These are phyloP conservation scores for Myrmecobius fasciatus DNA, from an alignment of 2,113 vertebrate genomes.

Conservation along the genomic window DNA sequence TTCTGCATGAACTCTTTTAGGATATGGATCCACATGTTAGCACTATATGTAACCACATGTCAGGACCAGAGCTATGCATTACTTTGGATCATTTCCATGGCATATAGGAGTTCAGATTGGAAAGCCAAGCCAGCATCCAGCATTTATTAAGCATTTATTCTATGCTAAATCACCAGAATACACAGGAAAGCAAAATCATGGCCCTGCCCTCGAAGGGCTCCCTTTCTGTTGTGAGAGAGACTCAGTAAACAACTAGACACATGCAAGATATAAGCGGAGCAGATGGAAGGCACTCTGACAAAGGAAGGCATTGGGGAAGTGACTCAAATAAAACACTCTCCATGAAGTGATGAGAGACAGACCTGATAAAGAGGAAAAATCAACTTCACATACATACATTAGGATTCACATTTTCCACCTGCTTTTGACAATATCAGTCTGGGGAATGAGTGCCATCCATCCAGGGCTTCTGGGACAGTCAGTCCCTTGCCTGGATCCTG, in stretches of 20 bases:
- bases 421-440: background rate
- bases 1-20: background rate
- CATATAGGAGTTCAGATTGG: background rate
- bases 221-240: background rate
- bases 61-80: background rate
- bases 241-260: background rate
- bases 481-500: background rate
- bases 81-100: background rate
- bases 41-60: too few species aligned
- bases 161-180: background rate
- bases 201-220: background rate
- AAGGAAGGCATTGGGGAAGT: background rate
- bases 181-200: background rate
- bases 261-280: background rate
- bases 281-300: background rate
- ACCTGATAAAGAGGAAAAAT: background rate
- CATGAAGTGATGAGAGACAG: background rate
- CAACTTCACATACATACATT: background rate
- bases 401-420: background rate
- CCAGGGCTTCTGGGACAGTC: background rate
- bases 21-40: background rate
- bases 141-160: background rate
- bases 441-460: background rate
- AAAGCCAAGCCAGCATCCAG: background rate
- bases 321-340: background rate